phyloP scores from a whole-genome alignment of 2,888 invertebrate genomes.

The Nematopogon swammerdamellus region DNA sequence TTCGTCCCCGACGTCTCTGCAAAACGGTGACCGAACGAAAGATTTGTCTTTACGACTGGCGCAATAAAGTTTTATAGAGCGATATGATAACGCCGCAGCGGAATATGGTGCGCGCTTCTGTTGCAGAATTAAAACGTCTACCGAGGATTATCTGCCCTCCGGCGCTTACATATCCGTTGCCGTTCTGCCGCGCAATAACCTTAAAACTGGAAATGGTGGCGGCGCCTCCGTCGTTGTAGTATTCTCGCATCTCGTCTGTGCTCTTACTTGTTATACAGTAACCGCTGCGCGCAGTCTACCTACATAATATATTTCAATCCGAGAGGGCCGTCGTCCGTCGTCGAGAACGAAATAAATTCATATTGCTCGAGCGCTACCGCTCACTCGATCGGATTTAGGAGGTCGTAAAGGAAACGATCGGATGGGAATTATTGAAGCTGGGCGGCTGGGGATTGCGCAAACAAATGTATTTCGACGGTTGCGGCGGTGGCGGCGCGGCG shows the following conservation, averaged over 20 bases:
- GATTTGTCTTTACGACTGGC: constrained; percentile 32
- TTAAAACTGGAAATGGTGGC: not conserved
- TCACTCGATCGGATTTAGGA: not conserved
- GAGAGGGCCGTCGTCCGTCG: not conserved
- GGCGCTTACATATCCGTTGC: not conserved
- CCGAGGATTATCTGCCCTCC: not conserved
- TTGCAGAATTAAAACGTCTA: not conserved
- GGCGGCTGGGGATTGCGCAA: not conserved
- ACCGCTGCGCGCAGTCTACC: no score
- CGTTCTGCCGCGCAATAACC: not conserved
- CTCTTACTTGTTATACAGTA: no score
- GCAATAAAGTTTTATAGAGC: constrained; percentile 39
- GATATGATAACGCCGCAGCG: constrained; percentile 40
- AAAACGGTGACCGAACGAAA: constrained; percentile 20
- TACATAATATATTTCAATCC: not conserved
- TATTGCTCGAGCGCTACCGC: not conserved
- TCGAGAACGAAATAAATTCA: not conserved
- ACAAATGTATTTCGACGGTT: not conserved
- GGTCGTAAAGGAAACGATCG: not conserved
- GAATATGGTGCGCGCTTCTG: constrained; percentile 25
- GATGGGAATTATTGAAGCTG: not conserved
- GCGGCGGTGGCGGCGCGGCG: not conserved
- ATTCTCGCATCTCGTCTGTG: no score
- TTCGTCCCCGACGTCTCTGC: constrained; percentile 15
- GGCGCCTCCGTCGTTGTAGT: no score